phyloP scores from a whole-genome alignment of 2,888 invertebrate species.

The Eudemis profundana region DNA sequence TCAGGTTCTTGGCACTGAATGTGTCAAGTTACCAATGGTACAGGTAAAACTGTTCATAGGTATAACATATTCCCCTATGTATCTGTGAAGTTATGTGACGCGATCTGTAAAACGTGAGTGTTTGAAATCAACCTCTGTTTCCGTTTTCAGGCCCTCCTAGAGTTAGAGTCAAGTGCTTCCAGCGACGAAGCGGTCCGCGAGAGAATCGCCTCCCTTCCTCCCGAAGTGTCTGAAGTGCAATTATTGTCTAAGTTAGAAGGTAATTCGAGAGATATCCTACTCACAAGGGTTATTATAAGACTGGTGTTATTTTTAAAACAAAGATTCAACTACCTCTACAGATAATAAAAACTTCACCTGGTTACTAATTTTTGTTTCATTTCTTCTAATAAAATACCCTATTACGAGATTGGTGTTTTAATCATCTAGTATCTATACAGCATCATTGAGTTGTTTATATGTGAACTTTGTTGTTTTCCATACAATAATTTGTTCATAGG shows the following conservation, averaged over 20 bases:
- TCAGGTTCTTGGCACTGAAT: too few relatives aligned
- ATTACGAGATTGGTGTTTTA: slow-evolving; percentile 29
- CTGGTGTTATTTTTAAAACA: slow-evolving; percentile 43
- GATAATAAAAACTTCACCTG: slow-evolving; percentile 50
- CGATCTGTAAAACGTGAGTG: too few relatives aligned
- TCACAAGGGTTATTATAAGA: slow-evolving; percentile 39
- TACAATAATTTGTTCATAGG: background rate
- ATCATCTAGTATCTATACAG: slow-evolving; percentile 13
- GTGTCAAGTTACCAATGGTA: too few relatives aligned
- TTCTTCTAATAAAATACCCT: slow-evolving; percentile 45
- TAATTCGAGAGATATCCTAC: slow-evolving; percentile 65
- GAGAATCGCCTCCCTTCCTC: slow-evolving; percentile 96
- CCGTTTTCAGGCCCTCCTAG: slow-evolving; percentile 86
- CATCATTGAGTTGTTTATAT: background rate
- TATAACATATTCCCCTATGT: too few relatives aligned
- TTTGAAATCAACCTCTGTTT: slow-evolving; percentile 2
- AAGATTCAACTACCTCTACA: slow-evolving; percentile 46
- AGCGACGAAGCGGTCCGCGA: slow-evolving; percentile 97
- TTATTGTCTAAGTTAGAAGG: slow-evolving; percentile 94
- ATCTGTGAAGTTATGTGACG: too few relatives aligned
- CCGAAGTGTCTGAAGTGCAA: slow-evolving; percentile 96
- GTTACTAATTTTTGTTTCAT: slow-evolving; percentile 52
- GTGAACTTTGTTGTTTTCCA: slow-evolving; percentile 1
- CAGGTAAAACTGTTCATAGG: too few relatives aligned
- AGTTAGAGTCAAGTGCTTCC: slow-evolving; percentile 97